phyloP scores from a whole-genome alignment of 2,797 vertebrate species.

The Sebastes steindachneri region DNA sequence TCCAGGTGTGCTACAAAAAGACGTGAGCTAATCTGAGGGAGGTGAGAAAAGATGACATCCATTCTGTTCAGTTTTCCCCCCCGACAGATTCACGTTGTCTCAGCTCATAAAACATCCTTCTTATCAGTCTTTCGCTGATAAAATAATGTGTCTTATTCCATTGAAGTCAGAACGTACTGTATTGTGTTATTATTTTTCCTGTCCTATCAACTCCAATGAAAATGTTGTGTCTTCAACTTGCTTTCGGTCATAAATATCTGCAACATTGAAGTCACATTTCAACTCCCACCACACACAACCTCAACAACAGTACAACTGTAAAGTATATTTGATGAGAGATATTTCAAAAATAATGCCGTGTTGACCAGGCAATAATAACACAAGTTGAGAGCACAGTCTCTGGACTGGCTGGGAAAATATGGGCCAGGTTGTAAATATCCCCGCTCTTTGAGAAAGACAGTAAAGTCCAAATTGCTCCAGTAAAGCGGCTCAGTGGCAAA shows the following conservation, averaged over 20 bases:
- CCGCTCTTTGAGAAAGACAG: not conserved
- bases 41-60: not conserved
- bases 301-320: not conserved
- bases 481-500: not conserved
- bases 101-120: not conserved
- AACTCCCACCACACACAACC: not conserved
- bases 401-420: not conserved
- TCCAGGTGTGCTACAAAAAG: conserved; percentile 57
- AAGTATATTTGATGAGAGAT: not conserved
- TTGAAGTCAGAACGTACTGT: not conserved
- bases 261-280: not conserved
- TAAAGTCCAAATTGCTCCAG: not conserved
- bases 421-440: not conserved
- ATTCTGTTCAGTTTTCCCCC: not conserved
- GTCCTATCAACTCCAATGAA: not conserved
- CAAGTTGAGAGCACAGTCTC: not conserved
- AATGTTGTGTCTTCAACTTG: not conserved
- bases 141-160: not conserved
- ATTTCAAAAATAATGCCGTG: not conserved
- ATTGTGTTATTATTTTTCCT: not conserved
- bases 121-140: not conserved
- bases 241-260: not conserved
- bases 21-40: conserved; percentile 11
- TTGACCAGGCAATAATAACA: not conserved
- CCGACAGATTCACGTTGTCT: not conserved